Evolutionary conservation across 2,113 vertebrate genomes (phyloP).

Genomic region (Aleadryas rufinucha): DNA sequence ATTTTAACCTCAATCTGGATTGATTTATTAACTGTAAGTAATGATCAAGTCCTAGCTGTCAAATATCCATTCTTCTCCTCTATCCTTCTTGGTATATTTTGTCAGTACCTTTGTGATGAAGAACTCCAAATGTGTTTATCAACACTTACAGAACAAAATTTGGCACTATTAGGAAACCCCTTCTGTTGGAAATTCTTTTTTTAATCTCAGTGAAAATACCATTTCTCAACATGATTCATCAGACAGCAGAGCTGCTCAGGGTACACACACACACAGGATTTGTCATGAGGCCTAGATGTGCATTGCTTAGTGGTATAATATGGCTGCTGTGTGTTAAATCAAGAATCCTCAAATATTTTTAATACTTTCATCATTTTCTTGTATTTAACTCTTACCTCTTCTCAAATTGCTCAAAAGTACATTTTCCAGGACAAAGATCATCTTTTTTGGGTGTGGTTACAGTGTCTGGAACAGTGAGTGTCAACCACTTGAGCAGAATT

Average conservation of each 20-base stretch:
- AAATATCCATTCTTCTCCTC: conserved; percentile 1
- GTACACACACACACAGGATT: background rate
- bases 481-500: background rate
- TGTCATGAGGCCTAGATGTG: background rate
- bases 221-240: conserved; percentile 40
- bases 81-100: background rate
- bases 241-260: conserved; percentile 13
- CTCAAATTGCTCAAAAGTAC: background rate
- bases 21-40: conserved; percentile 24
- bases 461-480: background rate
- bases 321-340: background rate
- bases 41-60: conserved; percentile 9
- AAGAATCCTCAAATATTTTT: background rate
- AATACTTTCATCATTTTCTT: background rate
- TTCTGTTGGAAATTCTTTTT: conserved; percentile 56
- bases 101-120: conserved; percentile 17
- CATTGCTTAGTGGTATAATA: background rate
- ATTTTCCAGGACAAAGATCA: background rate
- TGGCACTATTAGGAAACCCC: conserved; percentile 55
- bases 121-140: conserved; percentile 52
- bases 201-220: conserved; percentile 55
- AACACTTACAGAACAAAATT: conserved; percentile 49
- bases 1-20: conserved; percentile 19
- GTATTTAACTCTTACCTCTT: background rate
- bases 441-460: background rate